Conservation (phyloP, 2,888 invertebrate species). For the Cryptus viduatorius region DNA sequence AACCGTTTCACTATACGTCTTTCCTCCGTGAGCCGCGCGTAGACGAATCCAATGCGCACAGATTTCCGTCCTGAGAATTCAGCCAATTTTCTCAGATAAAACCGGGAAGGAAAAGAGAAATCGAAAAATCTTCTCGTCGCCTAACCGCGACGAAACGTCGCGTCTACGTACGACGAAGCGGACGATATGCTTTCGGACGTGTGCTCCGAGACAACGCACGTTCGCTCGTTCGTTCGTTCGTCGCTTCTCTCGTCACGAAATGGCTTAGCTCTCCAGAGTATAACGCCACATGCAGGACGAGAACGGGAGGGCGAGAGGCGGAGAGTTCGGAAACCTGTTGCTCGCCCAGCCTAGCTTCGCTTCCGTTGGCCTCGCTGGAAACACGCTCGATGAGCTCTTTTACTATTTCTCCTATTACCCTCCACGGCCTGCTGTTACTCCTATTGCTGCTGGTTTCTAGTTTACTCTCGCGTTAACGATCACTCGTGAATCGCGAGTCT, state of each 20-base stretch:
- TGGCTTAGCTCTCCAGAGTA: constrained; percentile 32
- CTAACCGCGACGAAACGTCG: no score
- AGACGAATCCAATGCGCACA: background rate
- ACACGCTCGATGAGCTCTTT: constrained; percentile 51
- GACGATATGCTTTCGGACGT: constrained; percentile 27
- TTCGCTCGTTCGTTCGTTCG: constrained; percentile 13
- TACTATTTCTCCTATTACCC: constrained; percentile 58
- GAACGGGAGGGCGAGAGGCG: background rate
- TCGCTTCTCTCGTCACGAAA: constrained; percentile 44
- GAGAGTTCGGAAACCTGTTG: constrained; percentile 56
- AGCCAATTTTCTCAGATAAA: background rate
- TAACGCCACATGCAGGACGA: background rate
- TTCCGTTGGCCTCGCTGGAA: constrained; percentile 30
- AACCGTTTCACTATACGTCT: background rate
- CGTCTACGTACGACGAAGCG: constrained; percentile 28
- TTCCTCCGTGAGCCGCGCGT: background rate
- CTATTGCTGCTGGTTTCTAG: constrained; percentile 33
- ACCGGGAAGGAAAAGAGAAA: background rate
- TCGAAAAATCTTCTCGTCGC: background rate
- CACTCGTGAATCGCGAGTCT: constrained; percentile 42
- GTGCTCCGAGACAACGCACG: background rate
- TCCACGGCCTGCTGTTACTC: constrained; percentile 41
- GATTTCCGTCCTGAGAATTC: constrained; percentile 4
- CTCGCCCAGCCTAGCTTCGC: constrained; percentile 38
- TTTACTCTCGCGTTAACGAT: constrained; percentile 49